Evolutionary conservation across 2,888 invertebrate species (phyloP), one percentile per base, ranked within the genome.

Genomic region (Meliscaeva auricollis): DNA sequence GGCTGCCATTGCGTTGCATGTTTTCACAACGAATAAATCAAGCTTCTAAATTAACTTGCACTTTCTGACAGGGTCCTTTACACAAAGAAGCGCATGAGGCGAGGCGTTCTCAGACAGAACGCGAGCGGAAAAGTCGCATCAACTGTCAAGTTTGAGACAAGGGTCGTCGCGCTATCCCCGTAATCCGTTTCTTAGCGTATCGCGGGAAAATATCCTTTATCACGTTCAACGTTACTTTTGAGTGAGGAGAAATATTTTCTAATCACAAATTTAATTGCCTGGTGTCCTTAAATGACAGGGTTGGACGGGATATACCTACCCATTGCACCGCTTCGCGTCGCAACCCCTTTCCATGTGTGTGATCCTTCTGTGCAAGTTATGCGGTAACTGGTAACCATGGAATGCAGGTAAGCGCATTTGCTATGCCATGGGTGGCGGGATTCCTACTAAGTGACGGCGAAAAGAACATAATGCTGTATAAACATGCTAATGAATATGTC

Each of bases 401-500:
- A 74, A 58, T 56, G 82, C 82, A 87, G 78, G 78, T 87, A 83
- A 87, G 83, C 82, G 81, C 73, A 81, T 85, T 85, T 77, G 76
- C 44, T 41, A 81, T 68, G 76, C 76, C 38, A 69, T 74, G 76
- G 72, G 60, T 73, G 75, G 79, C 60, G 74, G 64, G 54, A 54
- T 75, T 26, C 6, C 4, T 64, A 75, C 78, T 80, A 88, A 88
- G 77, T 87, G 87, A 87, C 87, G 87, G 88, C 87, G 81, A 88
- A 88, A 88, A 88, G 88, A 87, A 88, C 88, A 88, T 87, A 87
- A 87, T 87, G 74, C 87, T 88, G 80, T 87, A 88, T 88, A 88
- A 88, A 88, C 88, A 88, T 87, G 88, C 87, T 88, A 88, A 88
- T 88, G 88, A 88, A 88, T 88, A 88, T 88, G 88, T 88, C 88